These are phyloP conservation scores for Metaphire vulgaris DNA, from an alignment of 1,140 invertebrate genomes.

Conservation along the genomic window DNA sequence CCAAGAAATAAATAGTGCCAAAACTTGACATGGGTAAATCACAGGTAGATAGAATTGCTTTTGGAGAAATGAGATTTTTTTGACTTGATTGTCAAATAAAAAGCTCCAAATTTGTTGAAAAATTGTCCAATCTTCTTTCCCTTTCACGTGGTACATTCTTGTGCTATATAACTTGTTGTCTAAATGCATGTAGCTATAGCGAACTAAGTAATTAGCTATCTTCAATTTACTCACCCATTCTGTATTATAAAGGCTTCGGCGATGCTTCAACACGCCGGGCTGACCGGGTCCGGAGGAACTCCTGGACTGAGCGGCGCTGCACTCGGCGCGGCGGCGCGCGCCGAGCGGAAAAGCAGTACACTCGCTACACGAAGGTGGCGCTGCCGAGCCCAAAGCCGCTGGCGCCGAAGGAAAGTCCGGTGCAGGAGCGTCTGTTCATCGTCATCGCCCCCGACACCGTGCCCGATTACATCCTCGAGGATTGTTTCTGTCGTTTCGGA, in stretches of 20 bases:
- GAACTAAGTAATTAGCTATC: too few relatives aligned
- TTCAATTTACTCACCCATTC: too few relatives aligned
- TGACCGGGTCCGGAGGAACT: neutral
- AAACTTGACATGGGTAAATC: too few relatives aligned
- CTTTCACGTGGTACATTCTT: too few relatives aligned
- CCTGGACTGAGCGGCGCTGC: neutral
- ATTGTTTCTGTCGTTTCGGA: conserved; percentile 86
- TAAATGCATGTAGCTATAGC: too few relatives aligned
- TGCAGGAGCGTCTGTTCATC: conserved; percentile 47
- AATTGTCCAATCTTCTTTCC: too few relatives aligned
- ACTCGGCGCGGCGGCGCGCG: neutral
- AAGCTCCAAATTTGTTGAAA: too few relatives aligned
- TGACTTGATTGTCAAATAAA: too few relatives aligned
- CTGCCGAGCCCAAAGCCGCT: neutral
- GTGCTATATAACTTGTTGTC: too few relatives aligned
- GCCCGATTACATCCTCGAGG: conserved; percentile 69
- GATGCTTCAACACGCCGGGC: neutral
- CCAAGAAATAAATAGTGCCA: too few relatives aligned
- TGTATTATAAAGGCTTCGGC: neutral
- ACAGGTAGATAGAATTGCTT: too few relatives aligned
- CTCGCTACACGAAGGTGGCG: neutral
- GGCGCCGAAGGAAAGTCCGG: neutral
- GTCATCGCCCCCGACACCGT: conserved; percentile 66
- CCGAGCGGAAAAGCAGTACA: neutral
- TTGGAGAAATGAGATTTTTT: too few relatives aligned